phyloP scores from a whole-genome alignment of 92 coral and sea anemone species.

The Heliopora coerulea region DNA sequence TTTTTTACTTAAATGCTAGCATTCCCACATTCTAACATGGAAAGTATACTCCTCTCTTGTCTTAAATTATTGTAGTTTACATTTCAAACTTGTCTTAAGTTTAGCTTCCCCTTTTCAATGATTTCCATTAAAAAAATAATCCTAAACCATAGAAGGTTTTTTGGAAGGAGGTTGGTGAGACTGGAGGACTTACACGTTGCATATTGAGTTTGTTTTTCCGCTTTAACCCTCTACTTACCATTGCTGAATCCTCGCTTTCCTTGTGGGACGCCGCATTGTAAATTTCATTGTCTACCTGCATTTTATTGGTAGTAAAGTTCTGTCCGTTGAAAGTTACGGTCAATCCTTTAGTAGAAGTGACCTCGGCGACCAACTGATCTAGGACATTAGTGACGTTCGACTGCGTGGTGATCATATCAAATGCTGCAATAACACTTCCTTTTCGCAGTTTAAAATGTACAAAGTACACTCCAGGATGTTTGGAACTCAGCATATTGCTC shows the following conservation, averaged over 20 bases:
- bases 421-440: conserved; percentile 27
- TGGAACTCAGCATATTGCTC: neutral
- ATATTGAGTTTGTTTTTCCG: no score
- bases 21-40: no score
- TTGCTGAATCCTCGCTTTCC: neutral
- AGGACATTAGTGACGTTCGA: conserved; percentile 14
- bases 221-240: no score
- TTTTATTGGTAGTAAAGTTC: conserved; percentile 1
- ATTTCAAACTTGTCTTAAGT: no score
- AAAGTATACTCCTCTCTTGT: no score
- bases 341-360: conserved; percentile 10
- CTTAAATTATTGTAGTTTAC: no score
- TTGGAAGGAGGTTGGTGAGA: no score
- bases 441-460: conserved; percentile 17
- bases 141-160: no score
- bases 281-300: neutral
- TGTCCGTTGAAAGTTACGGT: conserved; percentile 14
- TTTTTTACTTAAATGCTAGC: no score
- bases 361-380: conserved; percentile 12
- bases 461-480: neutral
- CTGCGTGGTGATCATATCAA: conserved; percentile 30
- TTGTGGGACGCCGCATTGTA: neutral
- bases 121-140: no score
- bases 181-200: no score
- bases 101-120: no score